Percentiles rank a stretch among this genome's conserved stretches.
Evolutionary conservation across 2,888 invertebrate species (phyloP).

Genomic region (Sesia apiformis): DNA sequence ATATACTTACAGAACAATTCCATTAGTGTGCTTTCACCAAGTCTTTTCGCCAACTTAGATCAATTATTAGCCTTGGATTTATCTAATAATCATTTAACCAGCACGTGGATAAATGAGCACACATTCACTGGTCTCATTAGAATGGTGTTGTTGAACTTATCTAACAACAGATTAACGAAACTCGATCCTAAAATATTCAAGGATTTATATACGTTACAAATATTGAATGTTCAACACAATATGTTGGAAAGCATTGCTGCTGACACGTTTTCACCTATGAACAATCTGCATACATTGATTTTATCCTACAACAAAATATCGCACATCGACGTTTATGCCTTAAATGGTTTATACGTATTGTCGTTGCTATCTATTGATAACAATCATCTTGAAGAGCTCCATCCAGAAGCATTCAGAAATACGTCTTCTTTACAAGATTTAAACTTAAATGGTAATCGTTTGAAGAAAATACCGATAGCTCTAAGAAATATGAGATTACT

Average conservation of each 20-base stretch:
- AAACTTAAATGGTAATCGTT: slow-evolving; percentile 90
- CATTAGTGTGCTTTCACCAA: slow-evolving; percentile 88
- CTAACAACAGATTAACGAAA: slow-evolving; percentile 87
- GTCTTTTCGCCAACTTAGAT: slow-evolving; percentile 88
- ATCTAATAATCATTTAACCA: slow-evolving; percentile 89
- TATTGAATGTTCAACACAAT: slow-evolving; percentile 89
- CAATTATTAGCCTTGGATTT: slow-evolving; percentile 88
- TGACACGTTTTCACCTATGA: slow-evolving; percentile 92
- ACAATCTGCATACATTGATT: slow-evolving; percentile 91
- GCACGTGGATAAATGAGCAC: slow-evolving; percentile 88
- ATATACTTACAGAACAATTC: slow-evolving; percentile 94
- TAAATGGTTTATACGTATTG: slow-evolving; percentile 91
- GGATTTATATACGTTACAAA: slow-evolving; percentile 89
- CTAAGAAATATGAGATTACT: slow-evolving; percentile 89
- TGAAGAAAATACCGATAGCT: slow-evolving; percentile 86
- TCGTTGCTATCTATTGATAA: slow-evolving; percentile 89
- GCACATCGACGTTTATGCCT: slow-evolving; percentile 87
- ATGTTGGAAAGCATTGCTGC: slow-evolving; percentile 87
- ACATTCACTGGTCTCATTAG: slow-evolving; percentile 92
- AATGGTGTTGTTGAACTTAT: slow-evolving; percentile 88
- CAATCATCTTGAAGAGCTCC: slow-evolving; percentile 87
- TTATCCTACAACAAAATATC: slow-evolving; percentile 90
- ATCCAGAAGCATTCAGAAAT: slow-evolving; percentile 91
- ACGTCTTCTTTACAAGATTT: slow-evolving; percentile 93
- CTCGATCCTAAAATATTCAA: slow-evolving; percentile 89